phyloP scores from a whole-genome alignment of 2,113 vertebrate species.

The Peromyscus californicus region DNA sequence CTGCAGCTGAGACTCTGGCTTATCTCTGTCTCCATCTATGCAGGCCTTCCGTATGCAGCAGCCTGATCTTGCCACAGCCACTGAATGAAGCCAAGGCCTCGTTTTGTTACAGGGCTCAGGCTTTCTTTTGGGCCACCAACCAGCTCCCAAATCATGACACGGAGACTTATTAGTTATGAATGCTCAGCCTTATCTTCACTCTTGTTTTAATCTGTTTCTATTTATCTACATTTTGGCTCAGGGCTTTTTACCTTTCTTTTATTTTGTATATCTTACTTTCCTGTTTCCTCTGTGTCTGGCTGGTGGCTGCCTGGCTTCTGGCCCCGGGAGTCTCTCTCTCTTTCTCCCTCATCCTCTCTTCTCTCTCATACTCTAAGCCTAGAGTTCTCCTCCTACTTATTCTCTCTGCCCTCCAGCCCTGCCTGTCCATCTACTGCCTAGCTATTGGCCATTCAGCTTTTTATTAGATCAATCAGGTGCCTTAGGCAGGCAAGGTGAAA shows the following conservation, averaged over 20 bases:
- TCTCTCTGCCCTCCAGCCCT: not conserved
- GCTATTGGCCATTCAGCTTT: not conserved
- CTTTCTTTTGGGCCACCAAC: not conserved
- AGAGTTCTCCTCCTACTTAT: not conserved
- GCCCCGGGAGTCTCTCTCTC: too few relatives aligned
- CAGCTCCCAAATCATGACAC: not conserved
- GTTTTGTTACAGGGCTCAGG: not conserved
- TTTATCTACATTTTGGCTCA: not conserved
- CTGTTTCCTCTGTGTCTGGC: not conserved
- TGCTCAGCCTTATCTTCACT: not conserved
- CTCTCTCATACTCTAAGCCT: not conserved
- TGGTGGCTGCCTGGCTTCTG: not conserved
- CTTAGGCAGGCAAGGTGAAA: not conserved
- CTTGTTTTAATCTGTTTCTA: not conserved
- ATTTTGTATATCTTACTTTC: not conserved
- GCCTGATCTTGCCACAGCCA: not conserved
- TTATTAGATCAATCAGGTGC: not conserved
- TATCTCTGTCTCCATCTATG: not conserved
- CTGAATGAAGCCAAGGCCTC: too few relatives aligned
- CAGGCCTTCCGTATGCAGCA: not conserved
- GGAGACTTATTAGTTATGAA: not conserved
- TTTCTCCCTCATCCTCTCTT: not conserved
- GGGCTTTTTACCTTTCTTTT: not conserved
- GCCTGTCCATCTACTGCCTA: not conserved
- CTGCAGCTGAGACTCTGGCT: not conserved